These are phyloP conservation scores for Cantharis rufa DNA, from an alignment of 2,888 invertebrate species.

Conservation along the genomic window DNA sequence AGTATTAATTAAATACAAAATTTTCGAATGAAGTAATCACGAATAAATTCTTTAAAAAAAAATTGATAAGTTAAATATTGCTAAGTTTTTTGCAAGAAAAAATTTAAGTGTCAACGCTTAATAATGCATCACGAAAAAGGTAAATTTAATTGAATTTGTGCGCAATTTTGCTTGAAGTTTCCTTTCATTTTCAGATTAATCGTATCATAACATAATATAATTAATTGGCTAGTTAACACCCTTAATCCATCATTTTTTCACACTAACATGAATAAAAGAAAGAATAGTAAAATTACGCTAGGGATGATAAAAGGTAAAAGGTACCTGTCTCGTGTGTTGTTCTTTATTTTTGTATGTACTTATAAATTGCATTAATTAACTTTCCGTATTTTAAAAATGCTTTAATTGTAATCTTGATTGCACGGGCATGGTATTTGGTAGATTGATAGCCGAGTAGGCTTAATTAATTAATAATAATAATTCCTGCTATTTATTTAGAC, in stretches of 20 bases:
- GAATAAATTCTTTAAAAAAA: background rate
- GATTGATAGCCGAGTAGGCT: background rate
- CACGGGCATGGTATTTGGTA: background rate
- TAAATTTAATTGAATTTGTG: background rate
- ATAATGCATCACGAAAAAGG: background rate
- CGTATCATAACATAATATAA: background rate
- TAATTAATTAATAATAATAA: background rate
- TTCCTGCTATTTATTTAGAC: background rate
- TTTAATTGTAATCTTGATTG: background rate
- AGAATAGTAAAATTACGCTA: slow-evolving; percentile 52
- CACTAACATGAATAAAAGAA: slow-evolving; percentile 41
- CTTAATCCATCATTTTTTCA: background rate
- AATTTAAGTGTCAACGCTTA: background rate
- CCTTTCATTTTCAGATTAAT: slow-evolving; percentile 7
- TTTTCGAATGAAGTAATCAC: background rate
- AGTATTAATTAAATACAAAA: background rate
- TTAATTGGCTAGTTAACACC: slow-evolving; percentile 2
- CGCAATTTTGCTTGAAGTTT: background rate
- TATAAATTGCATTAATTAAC: background rate
- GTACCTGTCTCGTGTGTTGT: slow-evolving; percentile 44
- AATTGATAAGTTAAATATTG: background rate
- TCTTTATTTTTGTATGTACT: slow-evolving; percentile 9
- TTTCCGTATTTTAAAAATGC: background rate
- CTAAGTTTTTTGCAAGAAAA: background rate
- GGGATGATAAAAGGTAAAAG: slow-evolving; percentile 55